Conservation (phyloP, 35 echinoderm and acorn worm genomes). For the Strongylocentrotus purpuratus region DNA sequence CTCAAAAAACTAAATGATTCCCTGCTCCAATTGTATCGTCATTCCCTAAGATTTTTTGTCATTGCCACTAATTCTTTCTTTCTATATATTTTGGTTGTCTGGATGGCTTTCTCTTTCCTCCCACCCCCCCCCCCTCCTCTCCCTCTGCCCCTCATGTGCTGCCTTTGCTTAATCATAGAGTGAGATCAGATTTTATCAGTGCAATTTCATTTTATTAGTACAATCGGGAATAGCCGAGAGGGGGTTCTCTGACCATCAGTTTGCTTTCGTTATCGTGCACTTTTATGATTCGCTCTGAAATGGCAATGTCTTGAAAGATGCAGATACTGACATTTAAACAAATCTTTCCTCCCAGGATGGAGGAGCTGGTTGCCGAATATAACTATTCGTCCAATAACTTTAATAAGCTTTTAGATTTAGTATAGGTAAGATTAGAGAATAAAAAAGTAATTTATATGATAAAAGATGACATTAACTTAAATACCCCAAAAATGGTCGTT, state of each 20-base stretch:
- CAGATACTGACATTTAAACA: background rate
- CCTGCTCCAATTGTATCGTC: background rate
- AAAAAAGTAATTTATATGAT: too few species aligned
- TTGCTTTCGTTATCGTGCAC: background rate
- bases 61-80: background rate
- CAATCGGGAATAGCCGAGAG: background rate
- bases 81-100: background rate
- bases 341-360: background rate
- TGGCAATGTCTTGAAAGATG: background rate
- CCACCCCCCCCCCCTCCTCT: too few species aligned
- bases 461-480: too few species aligned
- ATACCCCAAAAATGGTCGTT: too few species aligned
- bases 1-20: background rate
- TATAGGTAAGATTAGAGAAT: too few species aligned
- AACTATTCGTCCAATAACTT: too few species aligned
- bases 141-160: background rate
- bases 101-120: too few species aligned
- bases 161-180: background rate
- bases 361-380: background rate
- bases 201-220: background rate
- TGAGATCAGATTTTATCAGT: background rate
- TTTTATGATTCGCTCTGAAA: background rate
- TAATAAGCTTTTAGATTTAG: too few species aligned
- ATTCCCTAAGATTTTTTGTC: too few species aligned
- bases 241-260: background rate